A percentile compares a stretch with the other conserved stretches of the same genome.
Evolutionary conservation across 2,888 invertebrate genomes (phyloP).

Genomic region (Andrena chrysosceles): DNA sequence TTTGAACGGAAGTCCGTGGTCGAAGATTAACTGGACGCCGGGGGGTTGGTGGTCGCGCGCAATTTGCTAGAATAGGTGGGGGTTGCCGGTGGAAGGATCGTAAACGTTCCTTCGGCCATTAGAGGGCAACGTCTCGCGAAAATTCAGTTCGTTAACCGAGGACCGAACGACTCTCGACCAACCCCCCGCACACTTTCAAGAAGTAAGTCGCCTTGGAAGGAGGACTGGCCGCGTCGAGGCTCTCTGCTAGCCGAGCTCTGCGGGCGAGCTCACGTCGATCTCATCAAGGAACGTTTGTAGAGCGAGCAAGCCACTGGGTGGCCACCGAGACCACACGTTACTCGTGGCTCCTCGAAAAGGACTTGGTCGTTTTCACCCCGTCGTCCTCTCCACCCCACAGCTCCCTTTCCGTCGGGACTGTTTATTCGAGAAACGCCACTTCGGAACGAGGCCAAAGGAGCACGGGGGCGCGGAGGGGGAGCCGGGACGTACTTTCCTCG

Average conservation of each 20-base stretch:
- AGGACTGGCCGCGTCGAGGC: conserved; percentile 34
- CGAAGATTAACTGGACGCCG: conserved; percentile 7
- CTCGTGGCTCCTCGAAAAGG: conserved; percentile 59
- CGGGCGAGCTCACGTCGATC: conserved; percentile 55
- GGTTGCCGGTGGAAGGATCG: neutral
- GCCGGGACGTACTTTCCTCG: conserved; percentile 18
- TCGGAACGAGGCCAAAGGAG: conserved; percentile 51
- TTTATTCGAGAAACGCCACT: conserved; percentile 68
- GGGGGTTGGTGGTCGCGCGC: neutral
- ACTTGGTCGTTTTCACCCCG: conserved; percentile 54
- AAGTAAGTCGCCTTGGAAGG: conserved; percentile 25
- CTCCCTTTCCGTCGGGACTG: conserved; percentile 54
- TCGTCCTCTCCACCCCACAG: neutral
- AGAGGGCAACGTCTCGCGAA: conserved; percentile 55
- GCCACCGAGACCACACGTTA: conserved; percentile 65
- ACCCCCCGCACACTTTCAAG: conserved; percentile 45
- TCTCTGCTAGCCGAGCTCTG: conserved; percentile 6
- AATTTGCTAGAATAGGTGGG: conserved; percentile 28
- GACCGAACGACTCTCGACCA: conserved; percentile 47
- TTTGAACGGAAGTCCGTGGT: neutral
- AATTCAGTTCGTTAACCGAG: conserved; percentile 61
- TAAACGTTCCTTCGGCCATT: conserved; percentile 42
- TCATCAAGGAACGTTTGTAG: conserved; percentile 67
- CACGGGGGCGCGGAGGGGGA: neutral
- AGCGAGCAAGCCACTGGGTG: conserved; percentile 59